Percentiles rank a stretch among this genome's conserved stretches.
These are phyloP conservation scores for Pogonomyrmex californicus DNA, from an alignment of 1,140 invertebrate species.

Conservation along the genomic window DNA sequence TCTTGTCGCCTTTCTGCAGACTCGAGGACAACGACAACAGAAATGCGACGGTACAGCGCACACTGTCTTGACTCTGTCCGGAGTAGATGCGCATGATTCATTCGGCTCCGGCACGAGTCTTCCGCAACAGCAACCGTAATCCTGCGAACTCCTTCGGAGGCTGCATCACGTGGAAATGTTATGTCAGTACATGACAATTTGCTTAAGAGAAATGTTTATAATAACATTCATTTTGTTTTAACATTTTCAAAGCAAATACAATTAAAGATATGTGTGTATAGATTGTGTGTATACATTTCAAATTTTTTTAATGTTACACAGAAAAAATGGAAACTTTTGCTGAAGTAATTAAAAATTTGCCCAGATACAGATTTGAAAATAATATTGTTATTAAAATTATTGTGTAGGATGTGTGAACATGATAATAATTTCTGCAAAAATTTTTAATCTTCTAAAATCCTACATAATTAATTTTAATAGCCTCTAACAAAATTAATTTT, in stretches of 20 bases:
- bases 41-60: constrained; percentile 55
- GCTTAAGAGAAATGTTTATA: not conserved
- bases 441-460: too few species aligned
- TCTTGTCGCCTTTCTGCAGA: constrained; percentile 70
- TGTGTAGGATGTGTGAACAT: too few species aligned
- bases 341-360: too few species aligned
- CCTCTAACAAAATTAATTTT: too few species aligned
- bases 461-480: too few species aligned
- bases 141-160: constrained; percentile 21
- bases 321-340: too few species aligned
- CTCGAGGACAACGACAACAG: constrained; percentile 72
- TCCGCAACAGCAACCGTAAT: constrained; percentile 23
- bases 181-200: not conserved
- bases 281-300: not conserved
- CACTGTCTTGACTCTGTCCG: not conserved
- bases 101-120: not conserved
- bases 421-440: too few species aligned
- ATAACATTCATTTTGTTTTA: not conserved
- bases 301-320: not conserved
- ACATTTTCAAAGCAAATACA: not conserved
- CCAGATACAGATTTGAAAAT: too few species aligned
- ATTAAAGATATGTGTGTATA: not conserved
- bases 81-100: constrained; percentile 43
- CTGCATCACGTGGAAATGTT: constrained; percentile 18
- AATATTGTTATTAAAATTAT: too few species aligned